Evolutionary conservation across 2,888 invertebrate genomes (phyloP), one percentile per base, ranked within the genome.

Genomic region (Myathropa florea): DNA sequence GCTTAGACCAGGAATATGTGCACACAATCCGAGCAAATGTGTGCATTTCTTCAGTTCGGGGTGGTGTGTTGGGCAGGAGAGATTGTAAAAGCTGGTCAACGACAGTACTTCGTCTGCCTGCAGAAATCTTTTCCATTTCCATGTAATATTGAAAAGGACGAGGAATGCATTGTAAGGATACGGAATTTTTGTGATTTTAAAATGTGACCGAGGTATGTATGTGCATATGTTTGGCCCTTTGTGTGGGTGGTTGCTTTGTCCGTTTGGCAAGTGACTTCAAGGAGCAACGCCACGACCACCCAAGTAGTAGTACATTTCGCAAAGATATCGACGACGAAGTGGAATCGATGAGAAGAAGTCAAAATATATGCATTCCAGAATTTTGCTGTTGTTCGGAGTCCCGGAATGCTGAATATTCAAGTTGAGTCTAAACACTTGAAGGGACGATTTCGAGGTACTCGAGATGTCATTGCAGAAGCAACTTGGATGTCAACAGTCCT

Each of bases 21-120:
- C 72, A 39, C 46, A 81, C 72, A 81, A 82, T 85, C 64, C 39
- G 72, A 33, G 67, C 72, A 64, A 81, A 85, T 73, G 81, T 81
- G 72, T 78, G 85, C 72, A 78, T 70, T 81, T 72, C 68, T 77
- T 28, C 21, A 36, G 12, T 39, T 14, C 39, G 12, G 39, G n/a
- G 9, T 21, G 7, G 23, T 57, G 30, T 18, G 36, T 18, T 9
- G 57, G 60, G 55, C 60, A 53, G 72, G 78, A 61, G 57, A 33
- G 78, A 39, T 72, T 67, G 64, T 36, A 64, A 67, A 61, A 68
- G 70, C 70, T 70, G 57, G 64, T 79, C 73, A 83, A 65, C 63
- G 64, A 61, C 55, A 63, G 57, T 36, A 18, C 30, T 60, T 18
- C 28, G 18, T 46, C 57, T n/a, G 6, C 30, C 2, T 14, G 6